phyloP scores from a whole-genome alignment of 2,888 invertebrate genomes.

The Macrophya alboannulata region DNA sequence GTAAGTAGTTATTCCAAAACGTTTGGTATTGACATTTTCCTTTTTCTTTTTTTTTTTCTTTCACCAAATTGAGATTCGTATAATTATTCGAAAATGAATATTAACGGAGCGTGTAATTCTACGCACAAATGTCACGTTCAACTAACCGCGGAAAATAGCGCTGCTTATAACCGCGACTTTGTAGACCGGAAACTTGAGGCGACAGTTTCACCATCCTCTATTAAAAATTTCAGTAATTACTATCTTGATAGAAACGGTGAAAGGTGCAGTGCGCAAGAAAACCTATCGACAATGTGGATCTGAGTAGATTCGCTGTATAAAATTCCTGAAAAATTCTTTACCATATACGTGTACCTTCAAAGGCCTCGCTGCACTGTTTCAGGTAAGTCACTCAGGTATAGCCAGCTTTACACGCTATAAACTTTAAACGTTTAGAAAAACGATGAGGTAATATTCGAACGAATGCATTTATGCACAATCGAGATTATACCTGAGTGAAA shows the following conservation, averaged over 20 bases:
- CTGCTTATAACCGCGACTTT: neutral
- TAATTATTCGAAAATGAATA: neutral
- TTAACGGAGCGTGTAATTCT: neutral
- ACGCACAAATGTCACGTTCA: neutral
- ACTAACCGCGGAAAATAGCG: neutral
- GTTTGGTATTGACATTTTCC: neutral
- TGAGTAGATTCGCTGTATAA: neutral
- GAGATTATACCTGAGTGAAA: neutral
- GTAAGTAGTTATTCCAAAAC: neutral
- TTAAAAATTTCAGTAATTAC: neutral
- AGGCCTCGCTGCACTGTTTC: neutral
- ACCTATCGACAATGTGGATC: constrained; percentile 7
- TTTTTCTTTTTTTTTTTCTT: neutral
- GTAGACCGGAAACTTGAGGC: constrained; percentile 5
- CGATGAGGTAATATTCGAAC: neutral
- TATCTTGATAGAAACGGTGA: neutral
- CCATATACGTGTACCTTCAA: neutral
- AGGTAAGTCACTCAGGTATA: neutral
- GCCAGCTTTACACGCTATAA: no score
- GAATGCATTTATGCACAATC: neutral
- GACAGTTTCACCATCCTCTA: constrained; percentile 1
- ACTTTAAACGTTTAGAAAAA: neutral
- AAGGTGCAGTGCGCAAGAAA: neutral
- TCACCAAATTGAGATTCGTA: neutral
- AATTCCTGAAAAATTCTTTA: neutral